These are phyloP conservation scores for Morbakka virulenta DNA, from an alignment of 30 jellyfish, hydroid and myxozoan species.

Conservation along the genomic window DNA sequence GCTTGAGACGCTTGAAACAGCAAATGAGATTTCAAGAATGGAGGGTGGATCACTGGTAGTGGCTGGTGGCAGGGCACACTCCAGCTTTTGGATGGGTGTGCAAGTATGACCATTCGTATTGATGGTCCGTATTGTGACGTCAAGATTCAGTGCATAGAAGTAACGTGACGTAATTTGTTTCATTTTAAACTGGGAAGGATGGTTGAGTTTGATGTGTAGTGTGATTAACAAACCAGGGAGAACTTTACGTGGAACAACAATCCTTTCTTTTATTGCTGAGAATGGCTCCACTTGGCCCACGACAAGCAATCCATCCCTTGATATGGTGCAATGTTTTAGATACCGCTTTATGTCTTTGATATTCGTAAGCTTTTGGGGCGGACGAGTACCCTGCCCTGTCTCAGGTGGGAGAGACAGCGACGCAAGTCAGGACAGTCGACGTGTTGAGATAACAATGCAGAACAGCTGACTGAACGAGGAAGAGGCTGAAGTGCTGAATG, in stretches of 20 bases:
- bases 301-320: conserved; percentile 7
- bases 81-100: not conserved
- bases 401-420: conserved; percentile 8
- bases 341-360: not conserved
- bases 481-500: conserved; percentile 42
- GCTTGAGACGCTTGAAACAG: no score
- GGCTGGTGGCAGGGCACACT: not conserved
- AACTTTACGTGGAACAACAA: conserved; percentile 30
- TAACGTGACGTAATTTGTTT: conserved; percentile 10
- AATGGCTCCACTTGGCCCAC: not conserved
- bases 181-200: conserved; percentile 23
- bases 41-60: conserved; percentile 20
- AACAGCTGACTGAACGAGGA: conserved; percentile 40
- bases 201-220: conserved; percentile 38
- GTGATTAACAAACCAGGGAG: conserved; percentile 41
- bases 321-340: no score
- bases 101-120: conserved; percentile 22
- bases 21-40: conserved; percentile 24
- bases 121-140: no score
- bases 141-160: conserved; percentile 42
- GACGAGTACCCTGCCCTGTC: conserved; percentile 12
- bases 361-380: not conserved
- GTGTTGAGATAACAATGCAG: conserved; percentile 27
- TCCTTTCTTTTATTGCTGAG: conserved; percentile 2
- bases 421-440: conserved; percentile 6